Conservation (phyloP, 2,113 vertebrate species). For the Pluvianellus socialis region DNA sequence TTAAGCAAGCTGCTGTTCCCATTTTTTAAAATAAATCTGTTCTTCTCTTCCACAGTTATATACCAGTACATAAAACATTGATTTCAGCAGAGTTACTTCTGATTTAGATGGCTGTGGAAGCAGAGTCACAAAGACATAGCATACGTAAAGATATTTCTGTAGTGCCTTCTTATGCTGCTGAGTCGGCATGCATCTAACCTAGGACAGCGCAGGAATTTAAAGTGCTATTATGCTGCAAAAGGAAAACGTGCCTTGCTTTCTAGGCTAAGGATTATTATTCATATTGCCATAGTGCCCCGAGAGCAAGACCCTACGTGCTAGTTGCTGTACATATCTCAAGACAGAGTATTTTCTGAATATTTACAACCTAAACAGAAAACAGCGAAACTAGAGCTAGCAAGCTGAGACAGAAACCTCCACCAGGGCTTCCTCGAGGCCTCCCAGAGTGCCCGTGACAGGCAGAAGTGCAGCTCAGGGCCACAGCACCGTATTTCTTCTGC, state of each 20-base stretch:
- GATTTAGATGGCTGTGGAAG: constrained; percentile 6
- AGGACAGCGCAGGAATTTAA: constrained; percentile 41
- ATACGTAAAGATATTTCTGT: not conserved
- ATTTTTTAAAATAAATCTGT: constrained; percentile 5
- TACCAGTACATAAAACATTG: not conserved
- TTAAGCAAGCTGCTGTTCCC: not conserved
- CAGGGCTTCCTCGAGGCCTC: not conserved
- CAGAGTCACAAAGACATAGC: not conserved
- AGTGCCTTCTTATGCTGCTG: not conserved
- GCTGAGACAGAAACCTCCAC: not conserved
- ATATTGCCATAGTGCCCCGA: not conserved
- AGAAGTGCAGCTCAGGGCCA: not conserved
- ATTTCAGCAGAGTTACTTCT: constrained; percentile 8
- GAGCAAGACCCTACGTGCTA: not conserved
- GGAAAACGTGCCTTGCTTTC: not conserved
- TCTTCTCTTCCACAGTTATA: not conserved
- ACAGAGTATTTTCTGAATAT: not conserved
- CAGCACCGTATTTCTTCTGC: not conserved
- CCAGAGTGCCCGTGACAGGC: not conserved
- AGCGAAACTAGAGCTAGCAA: not conserved
- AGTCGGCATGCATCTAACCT: not conserved
- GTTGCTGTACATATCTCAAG: not conserved
- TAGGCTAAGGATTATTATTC: not conserved
- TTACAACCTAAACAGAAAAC: not conserved
- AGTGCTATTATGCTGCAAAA: not conserved